These are phyloP conservation scores for Axis porcinus DNA, from an alignment of 2,113 vertebrate genomes.

Conservation along the genomic window DNA sequence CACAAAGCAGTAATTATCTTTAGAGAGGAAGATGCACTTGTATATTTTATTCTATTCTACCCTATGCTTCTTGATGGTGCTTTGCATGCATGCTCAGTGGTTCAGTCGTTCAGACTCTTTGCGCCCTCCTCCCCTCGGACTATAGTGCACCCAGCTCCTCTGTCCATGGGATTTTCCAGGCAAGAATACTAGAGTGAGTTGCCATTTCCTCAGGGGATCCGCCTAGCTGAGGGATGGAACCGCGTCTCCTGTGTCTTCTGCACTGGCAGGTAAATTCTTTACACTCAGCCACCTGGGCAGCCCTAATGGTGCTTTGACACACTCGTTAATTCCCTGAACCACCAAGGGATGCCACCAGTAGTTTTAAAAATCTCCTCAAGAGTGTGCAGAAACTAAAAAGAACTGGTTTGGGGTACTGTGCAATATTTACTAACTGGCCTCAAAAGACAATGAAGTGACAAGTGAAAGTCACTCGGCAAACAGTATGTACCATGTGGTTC, in stretches of 20 bases:
- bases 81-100: neutral
- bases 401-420: neutral
- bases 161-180: neutral
- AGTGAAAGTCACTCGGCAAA: neutral
- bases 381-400: neutral
- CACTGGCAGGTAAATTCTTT: neutral
- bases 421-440: neutral
- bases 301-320: neutral
- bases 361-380: neutral
- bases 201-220: neutral
- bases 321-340: neutral
- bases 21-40: neutral
- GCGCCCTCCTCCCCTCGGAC: neutral
- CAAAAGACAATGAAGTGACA: neutral
- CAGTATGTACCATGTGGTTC: neutral
- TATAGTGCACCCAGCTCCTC: neutral
- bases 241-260: fast-evolving
- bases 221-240: fast-evolving
- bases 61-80: neutral
- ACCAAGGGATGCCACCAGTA: neutral
- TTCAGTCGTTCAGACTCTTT: neutral
- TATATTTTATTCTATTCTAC: neutral
- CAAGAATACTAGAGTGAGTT: neutral
- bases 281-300: neutral
- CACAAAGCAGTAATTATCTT: neutral